A percentile compares a stretch with the other conserved stretches of the same genome.
These are phyloP conservation scores for Laothoe populi DNA, from an alignment of 2,888 invertebrate species.

Conservation along the genomic window DNA sequence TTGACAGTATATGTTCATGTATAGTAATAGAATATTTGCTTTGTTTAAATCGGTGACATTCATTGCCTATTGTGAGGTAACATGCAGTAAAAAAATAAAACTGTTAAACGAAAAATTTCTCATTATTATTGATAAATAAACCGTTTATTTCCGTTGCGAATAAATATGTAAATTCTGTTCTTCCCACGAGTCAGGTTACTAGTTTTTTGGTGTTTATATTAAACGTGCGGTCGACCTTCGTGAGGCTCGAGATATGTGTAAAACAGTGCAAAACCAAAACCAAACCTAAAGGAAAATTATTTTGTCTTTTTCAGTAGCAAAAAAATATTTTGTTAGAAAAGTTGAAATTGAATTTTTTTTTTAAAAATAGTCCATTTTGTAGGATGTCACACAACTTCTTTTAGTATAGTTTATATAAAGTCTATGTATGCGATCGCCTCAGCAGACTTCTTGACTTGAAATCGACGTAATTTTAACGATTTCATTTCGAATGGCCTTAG, in stretches of 20 bases:
- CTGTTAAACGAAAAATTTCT: constrained; percentile 7
- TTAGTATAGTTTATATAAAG: too few species aligned
- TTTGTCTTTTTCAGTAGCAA: too few species aligned
- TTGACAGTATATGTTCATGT: too few species aligned
- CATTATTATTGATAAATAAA: constrained; percentile 13
- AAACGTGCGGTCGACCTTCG: neutral
- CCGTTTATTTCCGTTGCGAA: constrained; percentile 20
- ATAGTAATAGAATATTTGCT: neutral
- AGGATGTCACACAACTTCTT: too few species aligned
- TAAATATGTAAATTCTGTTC: constrained; percentile 5
- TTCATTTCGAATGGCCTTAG: too few species aligned
- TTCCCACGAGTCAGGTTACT: constrained; percentile 14
- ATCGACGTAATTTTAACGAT: too few species aligned
- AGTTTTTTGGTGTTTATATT: constrained; percentile 1
- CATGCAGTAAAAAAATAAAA: neutral
- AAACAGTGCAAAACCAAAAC: neutral
- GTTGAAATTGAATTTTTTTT: too few species aligned
- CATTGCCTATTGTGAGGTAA: neutral
- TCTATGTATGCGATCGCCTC: too few species aligned
- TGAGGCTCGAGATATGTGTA: neutral
- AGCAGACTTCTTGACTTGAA: too few species aligned
- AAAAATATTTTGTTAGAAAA: too few species aligned
- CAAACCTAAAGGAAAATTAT: too few species aligned
- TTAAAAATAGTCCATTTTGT: too few species aligned
- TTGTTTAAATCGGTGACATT: neutral